Conservation (phyloP, 2,888 invertebrate species). For the Agapostemon virescens region DNA sequence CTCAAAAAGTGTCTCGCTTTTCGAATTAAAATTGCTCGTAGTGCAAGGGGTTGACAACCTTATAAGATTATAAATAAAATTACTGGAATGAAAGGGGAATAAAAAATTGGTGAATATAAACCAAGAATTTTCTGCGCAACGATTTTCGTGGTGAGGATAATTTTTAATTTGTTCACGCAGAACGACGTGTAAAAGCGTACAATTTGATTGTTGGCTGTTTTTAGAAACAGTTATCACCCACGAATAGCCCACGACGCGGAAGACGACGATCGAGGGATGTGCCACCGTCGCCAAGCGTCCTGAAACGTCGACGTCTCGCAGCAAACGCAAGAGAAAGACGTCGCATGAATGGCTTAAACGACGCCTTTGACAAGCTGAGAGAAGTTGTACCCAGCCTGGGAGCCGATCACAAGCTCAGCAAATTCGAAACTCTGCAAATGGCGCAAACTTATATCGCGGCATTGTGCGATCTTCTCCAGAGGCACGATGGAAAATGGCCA, state of each 20-base stretch:
- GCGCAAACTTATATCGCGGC: constrained; percentile 89
- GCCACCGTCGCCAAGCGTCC: constrained; percentile 82
- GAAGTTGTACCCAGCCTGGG: constrained; percentile 88
- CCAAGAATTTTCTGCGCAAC: too few species aligned
- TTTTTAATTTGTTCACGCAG: too few species aligned
- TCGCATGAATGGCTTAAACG: constrained; percentile 89
- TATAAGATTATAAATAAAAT: too few species aligned
- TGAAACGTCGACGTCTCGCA: constrained; percentile 85
- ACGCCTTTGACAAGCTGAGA: constrained; percentile 87
- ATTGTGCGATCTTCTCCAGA: constrained; percentile 84
- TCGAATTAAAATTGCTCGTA: too few species aligned
- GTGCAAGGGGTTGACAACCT: too few species aligned
- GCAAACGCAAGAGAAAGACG: constrained; percentile 89
- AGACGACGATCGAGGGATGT: constrained; percentile 76
- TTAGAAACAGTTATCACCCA: constrained; percentile 70
- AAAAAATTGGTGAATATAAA: too few species aligned
- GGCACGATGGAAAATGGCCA: constrained; percentile 74
- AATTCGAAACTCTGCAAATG: constrained; percentile 90
- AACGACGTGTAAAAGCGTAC: not conserved
- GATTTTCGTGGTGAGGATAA: too few species aligned
- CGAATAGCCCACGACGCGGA: constrained; percentile 74
- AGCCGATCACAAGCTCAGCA: constrained; percentile 87
- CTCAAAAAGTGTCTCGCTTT: too few species aligned
- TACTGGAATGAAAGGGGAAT: too few species aligned
- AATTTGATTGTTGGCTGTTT: not conserved